Evolutionary conservation across 2,888 invertebrate species (phyloP).

Genomic region (Abscondita cerata): DNA sequence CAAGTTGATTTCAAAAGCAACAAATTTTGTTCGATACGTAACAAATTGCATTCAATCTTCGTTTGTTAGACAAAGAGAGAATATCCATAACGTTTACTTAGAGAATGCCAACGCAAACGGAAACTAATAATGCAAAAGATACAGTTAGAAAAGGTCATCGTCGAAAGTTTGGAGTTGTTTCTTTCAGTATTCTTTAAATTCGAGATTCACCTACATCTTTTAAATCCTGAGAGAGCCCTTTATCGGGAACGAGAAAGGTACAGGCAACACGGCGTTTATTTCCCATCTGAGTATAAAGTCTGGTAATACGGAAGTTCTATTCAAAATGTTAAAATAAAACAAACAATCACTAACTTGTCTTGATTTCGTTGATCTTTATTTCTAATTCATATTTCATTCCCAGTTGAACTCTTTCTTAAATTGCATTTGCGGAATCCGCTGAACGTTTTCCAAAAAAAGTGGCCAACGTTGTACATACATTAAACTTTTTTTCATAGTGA

Average conservation of each 20-base stretch:
- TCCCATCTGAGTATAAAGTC: slow-evolving; percentile 14
- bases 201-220: slow-evolving; percentile 21
- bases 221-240: slow-evolving; percentile 20
- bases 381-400: too few relatives aligned
- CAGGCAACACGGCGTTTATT: slow-evolving; percentile 17
- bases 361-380: too few relatives aligned
- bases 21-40: not conserved
- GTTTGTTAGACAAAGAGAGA: too few relatives aligned
- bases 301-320: slow-evolving; percentile 19
- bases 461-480: too few relatives aligned
- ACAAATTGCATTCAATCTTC: not conserved
- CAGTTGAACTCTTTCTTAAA: too few relatives aligned
- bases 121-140: slow-evolving; percentile 2
- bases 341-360: too few relatives aligned
- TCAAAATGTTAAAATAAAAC: slow-evolving; percentile 7
- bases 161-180: not conserved
- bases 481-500: too few relatives aligned
- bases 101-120: not conserved
- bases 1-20: not conserved
- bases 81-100: too few relatives aligned
- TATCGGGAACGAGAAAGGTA: slow-evolving; percentile 10
- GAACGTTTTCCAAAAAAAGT: too few relatives aligned
- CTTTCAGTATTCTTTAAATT: not conserved
- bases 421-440: too few relatives aligned
- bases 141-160: not conserved